These are phyloP conservation scores for Nasalis larvatus DNA, from an alignment of 2,113 vertebrate genomes.

Conservation along the genomic window DNA sequence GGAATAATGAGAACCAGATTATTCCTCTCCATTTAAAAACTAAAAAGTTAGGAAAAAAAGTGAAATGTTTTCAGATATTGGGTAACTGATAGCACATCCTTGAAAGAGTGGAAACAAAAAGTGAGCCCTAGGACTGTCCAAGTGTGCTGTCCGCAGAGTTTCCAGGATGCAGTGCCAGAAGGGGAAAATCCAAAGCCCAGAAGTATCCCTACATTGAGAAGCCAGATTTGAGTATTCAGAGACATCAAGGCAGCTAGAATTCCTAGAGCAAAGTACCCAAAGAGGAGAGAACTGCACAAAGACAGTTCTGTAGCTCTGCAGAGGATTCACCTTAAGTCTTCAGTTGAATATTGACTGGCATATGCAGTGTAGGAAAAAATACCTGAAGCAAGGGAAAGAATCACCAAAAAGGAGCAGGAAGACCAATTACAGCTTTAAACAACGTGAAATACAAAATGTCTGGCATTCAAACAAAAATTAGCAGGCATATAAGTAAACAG, in stretches of 20 bases:
- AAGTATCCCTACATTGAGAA: background rate
- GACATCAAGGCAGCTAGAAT: background rate
- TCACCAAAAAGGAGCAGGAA: background rate
- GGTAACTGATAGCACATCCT: background rate
- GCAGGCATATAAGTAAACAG: background rate
- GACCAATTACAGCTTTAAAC: background rate
- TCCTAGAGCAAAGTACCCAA: background rate
- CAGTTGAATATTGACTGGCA: background rate
- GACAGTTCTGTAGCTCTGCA: background rate
- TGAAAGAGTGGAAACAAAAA: background rate
- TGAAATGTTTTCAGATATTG: background rate
- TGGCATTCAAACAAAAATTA: constrained; percentile 9
- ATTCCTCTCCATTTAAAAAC: background rate
- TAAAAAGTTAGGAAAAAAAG: background rate
- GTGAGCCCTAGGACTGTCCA: background rate
- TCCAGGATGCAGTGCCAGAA: background rate
- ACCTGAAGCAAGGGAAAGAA: background rate
- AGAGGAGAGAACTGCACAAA: background rate
- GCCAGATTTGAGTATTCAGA: background rate
- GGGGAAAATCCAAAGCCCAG: background rate
- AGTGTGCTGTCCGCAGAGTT: background rate
- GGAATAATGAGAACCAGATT: background rate
- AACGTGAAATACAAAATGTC: constrained; percentile 5
- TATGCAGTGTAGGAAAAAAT: background rate
- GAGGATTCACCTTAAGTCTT: background rate